phyloP scores from a whole-genome alignment of 2,113 vertebrate genomes.

The Hepsetus odoe region DNA sequence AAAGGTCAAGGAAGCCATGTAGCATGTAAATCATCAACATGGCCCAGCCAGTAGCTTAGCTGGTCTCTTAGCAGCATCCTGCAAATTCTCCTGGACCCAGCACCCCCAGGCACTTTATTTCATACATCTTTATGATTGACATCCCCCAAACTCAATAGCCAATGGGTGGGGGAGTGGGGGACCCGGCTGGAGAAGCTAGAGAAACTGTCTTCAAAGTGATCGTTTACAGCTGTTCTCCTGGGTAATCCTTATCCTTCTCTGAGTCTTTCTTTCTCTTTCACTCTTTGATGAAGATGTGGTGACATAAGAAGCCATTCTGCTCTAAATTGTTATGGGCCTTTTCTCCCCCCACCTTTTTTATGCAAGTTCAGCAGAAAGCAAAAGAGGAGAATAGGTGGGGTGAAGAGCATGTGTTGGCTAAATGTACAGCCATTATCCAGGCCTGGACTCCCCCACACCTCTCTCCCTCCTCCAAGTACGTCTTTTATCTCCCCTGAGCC shows the following conservation, averaged over 20 bases:
- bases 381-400: slow-evolving; percentile 66
- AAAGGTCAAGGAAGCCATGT: slow-evolving; percentile 56
- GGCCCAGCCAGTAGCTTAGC: not conserved
- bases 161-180: slow-evolving; percentile 67
- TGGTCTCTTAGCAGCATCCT: slow-evolving; percentile 50
- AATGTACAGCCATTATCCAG: slow-evolving; percentile 76
- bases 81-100: slow-evolving; percentile 72
- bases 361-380: slow-evolving; percentile 75
- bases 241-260: slow-evolving; percentile 68
- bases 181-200: slow-evolving; percentile 62
- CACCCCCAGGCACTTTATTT: slow-evolving; percentile 69
- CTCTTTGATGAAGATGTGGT: slow-evolving; percentile 69
- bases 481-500: slow-evolving; percentile 75
- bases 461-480: slow-evolving; percentile 60
- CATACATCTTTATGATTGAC: slow-evolving; percentile 87
- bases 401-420: slow-evolving; percentile 71
- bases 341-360: slow-evolving; percentile 51
- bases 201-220: slow-evolving; percentile 88
- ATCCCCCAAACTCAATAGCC: slow-evolving; percentile 67
- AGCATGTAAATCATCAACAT: slow-evolving; percentile 52
- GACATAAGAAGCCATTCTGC: slow-evolving; percentile 84
- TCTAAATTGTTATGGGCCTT: slow-evolving; percentile 82
- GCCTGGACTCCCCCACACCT: slow-evolving; percentile 55
- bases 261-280: slow-evolving; percentile 23
- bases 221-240: slow-evolving; percentile 88